A percentile compares a stretch with the other conserved stretches of the same genome.
These are phyloP conservation scores for Brachyistius frenatus DNA, from an alignment of 2,113 vertebrate genomes.

Conservation along the genomic window DNA sequence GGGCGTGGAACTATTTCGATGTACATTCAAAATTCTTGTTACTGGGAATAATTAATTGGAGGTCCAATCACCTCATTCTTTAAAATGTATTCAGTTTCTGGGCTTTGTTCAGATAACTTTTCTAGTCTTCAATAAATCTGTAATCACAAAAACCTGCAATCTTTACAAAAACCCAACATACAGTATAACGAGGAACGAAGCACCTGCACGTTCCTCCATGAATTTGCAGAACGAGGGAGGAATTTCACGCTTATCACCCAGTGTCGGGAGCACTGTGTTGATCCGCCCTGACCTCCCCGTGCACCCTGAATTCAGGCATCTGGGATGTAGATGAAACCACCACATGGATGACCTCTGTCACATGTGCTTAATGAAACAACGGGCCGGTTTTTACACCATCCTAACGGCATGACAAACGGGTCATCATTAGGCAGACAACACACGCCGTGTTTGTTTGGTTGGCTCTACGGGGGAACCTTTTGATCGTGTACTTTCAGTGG, in stretches of 20 bases:
- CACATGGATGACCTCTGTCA: constrained; percentile 55
- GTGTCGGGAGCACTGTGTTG: constrained; percentile 49
- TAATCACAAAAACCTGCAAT: too few species aligned
- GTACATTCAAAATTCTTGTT: too few species aligned
- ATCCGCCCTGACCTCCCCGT: constrained; percentile 59
- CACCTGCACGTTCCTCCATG: neutral
- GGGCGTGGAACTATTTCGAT: too few species aligned
- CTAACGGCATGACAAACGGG: constrained; percentile 34
- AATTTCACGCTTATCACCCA: constrained; percentile 69
- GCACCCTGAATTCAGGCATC: constrained; percentile 68
- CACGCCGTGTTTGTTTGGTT: neutral
- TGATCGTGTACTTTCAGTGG: constrained; percentile 4
- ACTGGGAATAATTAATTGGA: too few species aligned
- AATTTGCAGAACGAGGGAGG: constrained; percentile 25
- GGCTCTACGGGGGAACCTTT: constrained; percentile 11
- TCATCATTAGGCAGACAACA: constrained; percentile 51
- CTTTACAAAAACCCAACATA: too few species aligned
- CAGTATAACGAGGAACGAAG: neutral
- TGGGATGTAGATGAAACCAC: constrained; percentile 59
- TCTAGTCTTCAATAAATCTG: too few species aligned
- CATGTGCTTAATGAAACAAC: constrained; percentile 67
- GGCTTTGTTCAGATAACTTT: too few species aligned
- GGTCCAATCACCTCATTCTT: too few species aligned
- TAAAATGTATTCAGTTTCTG: too few species aligned
- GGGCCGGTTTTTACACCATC: constrained; percentile 38